Conservation (phyloP, 53 echinoderm and acorn worm species). For the Paracentrotus lividus region DNA sequence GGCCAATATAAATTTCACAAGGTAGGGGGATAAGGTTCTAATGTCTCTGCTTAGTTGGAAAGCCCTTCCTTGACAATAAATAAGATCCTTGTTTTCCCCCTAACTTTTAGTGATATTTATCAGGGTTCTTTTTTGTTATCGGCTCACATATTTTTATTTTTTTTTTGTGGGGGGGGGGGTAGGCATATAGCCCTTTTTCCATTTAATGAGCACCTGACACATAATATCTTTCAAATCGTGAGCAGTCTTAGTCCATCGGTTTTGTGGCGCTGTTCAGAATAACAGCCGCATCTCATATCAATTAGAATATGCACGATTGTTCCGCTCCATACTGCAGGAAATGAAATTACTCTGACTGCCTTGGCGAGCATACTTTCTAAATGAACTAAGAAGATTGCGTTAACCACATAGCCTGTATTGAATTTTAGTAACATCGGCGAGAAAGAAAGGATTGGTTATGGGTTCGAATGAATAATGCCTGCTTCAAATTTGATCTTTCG, state of each 20-base stretch:
- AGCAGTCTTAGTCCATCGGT: too few species aligned
- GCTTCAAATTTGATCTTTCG: not conserved
- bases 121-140: too few species aligned
- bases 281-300: not conserved
- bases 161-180: too few species aligned
- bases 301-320: not conserved
- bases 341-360: not conserved
- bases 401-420: slow-evolving; percentile 1
- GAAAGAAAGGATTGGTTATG: too few species aligned
- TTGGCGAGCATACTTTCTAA: not conserved
- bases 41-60: too few species aligned
- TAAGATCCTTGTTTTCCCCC: not conserved
- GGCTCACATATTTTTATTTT: too few species aligned
- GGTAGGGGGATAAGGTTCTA: too few species aligned
- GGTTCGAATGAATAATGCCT: not conserved
- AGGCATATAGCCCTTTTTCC: too few species aligned
- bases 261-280: not conserved
- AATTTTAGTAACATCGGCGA: not conserved
- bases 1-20: too few species aligned
- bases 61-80: too few species aligned
- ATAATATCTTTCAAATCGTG: too few species aligned
- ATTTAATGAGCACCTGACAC: too few species aligned
- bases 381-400: not conserved
- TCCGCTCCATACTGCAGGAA: not conserved
- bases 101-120: not conserved